A percentile compares a stretch with the other conserved stretches of the same genome.
These are phyloP conservation scores for Micoletzkya japonica DNA, from an alignment of 2,888 invertebrate genomes.

Conservation along the genomic window DNA sequence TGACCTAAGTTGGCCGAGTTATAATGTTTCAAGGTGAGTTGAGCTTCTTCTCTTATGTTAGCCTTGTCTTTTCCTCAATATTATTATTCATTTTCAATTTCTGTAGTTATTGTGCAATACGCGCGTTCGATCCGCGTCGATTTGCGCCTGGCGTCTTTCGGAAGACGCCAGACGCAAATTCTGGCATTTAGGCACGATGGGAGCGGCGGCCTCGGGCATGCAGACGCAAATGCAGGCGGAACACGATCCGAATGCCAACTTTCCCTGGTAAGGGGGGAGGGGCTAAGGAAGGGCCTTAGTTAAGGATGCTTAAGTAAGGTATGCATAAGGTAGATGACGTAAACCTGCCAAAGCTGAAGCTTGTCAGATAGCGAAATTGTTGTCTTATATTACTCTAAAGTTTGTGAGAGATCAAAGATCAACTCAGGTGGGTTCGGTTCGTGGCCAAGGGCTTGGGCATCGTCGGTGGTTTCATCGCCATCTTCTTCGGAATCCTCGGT, in stretches of 20 bases:
- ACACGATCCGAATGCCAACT: slow-evolving; percentile 59
- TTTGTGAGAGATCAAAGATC: too few relatives aligned
- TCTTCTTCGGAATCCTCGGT: slow-evolving; percentile 61
- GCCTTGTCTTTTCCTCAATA: too few relatives aligned
- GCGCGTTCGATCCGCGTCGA: background rate
- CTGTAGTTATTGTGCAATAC: background rate
- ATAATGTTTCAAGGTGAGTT: too few relatives aligned
- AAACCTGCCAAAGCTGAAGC: too few relatives aligned
- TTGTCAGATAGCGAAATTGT: too few relatives aligned
- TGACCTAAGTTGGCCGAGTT: too few relatives aligned
- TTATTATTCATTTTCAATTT: background rate
- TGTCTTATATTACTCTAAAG: too few relatives aligned
- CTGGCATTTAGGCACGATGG: too few relatives aligned
- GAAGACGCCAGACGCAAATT: background rate
- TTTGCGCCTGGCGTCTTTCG: slow-evolving; percentile 17
- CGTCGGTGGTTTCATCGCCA: slow-evolving; percentile 60
- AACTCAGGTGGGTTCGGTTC: slow-evolving; percentile 58
- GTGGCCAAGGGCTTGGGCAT: slow-evolving; percentile 62
- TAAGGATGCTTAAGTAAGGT: too few relatives aligned
- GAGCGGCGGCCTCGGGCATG: slow-evolving; percentile 54
- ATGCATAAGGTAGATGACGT: too few relatives aligned
- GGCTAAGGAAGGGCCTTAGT: too few relatives aligned
- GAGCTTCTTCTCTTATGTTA: too few relatives aligned
- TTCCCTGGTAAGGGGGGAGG: slow-evolving; percentile 45
- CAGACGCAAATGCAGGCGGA: slow-evolving; percentile 60